Base-by-base conservation (phyloP, 35 echinoderm and acorn worm species). In the Stichopus chloronotus region DNA sequence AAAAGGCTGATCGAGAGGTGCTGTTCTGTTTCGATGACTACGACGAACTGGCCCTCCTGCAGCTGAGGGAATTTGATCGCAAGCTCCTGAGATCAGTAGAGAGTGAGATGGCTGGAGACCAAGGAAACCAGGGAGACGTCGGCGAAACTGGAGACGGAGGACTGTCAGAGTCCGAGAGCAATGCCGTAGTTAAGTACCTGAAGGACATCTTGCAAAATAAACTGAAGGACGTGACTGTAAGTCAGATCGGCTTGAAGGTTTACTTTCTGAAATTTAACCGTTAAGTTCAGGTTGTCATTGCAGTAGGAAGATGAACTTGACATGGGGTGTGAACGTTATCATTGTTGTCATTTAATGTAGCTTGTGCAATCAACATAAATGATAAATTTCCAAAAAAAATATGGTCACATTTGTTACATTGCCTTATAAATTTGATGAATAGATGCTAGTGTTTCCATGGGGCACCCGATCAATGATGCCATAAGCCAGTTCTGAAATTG, bases 21-120 rank as follows among this genome's bases (percentile, higher is more conserved):
- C 89, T 99, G 2, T 99, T 96, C 88, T 99, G 97, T 65, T 99
- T 95, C 90, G 97, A 96, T 92, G 97, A 99, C 10, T 99, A 96
- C 58, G 97, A 99, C 93, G 97, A 99, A 74, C 95, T 99, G 20
- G 88, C 92, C 8, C 78, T 99, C 86, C 68, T 99, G 17, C 97
- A 99, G 68, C 94, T 99, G 56, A 93, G 97, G 86, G 97, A 99
- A 78, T 99, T 96, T 96, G 97, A 99, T 68, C 94, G 95, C 16
- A 99, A 99, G 69, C 88, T 99, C 59, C 55, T 99, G 25, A 88
- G 93, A 23, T 99, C 97, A 14, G 97, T 96, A 9, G 97, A 96
- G 81, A 99, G 88, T 93, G 97, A 99, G 79, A 93, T 96, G 95
- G 93, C 93, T 7, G 97, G 91, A 8, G 78, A 58, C 25, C 63